Percentiles rank a stretch among this genome's conserved stretches.
These are phyloP conservation scores for Aromia moschata DNA, from an alignment of 2,888 invertebrate genomes.

Conservation along the genomic window DNA sequence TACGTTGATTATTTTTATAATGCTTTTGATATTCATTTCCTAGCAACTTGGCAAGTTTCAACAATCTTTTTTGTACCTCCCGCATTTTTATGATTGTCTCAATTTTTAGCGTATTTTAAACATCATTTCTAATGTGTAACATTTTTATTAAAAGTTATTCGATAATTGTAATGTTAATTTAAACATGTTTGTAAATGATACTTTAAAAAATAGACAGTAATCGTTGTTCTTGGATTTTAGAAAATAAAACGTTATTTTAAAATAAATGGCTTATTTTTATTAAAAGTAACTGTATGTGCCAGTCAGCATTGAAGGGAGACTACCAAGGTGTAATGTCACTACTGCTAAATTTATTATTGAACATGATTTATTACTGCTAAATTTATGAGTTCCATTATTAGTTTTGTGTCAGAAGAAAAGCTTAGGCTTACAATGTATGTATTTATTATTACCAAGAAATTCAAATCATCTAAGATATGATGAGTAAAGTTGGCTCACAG, in stretches of 20 bases:
- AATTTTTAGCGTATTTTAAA: constrained; percentile 31
- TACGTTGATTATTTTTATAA: constrained; percentile 23
- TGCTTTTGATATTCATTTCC: constrained; percentile 17
- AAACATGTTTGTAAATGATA: constrained; percentile 36
- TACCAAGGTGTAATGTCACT: too few relatives aligned
- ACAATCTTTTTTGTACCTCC: constrained; percentile 4
- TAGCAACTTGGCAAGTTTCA: constrained; percentile 17
- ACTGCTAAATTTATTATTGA: too few relatives aligned
- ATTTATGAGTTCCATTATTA: too few relatives aligned
- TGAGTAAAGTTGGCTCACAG: too few relatives aligned
- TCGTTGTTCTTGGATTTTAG: constrained; percentile 48
- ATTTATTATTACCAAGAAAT: too few relatives aligned
- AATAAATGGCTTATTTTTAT: constrained; percentile 15
- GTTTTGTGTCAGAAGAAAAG: too few relatives aligned
- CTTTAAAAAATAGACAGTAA: constrained; percentile 45
- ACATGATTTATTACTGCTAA: too few relatives aligned
- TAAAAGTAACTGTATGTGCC: too few relatives aligned
- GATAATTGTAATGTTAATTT: constrained; percentile 32
- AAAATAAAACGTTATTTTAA: constrained; percentile 53
- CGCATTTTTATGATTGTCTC: constrained; percentile 23
- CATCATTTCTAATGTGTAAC: constrained; percentile 19
- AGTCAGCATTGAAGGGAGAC: too few relatives aligned
- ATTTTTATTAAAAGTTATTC: constrained; percentile 25
- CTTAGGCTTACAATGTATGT: too few relatives aligned
- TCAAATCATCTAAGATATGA: too few relatives aligned